Percentiles rank a stretch among this genome's conserved stretches.
phyloP scores from a whole-genome alignment of 2,113 vertebrate species.

The Pogonocichla stellata region DNA sequence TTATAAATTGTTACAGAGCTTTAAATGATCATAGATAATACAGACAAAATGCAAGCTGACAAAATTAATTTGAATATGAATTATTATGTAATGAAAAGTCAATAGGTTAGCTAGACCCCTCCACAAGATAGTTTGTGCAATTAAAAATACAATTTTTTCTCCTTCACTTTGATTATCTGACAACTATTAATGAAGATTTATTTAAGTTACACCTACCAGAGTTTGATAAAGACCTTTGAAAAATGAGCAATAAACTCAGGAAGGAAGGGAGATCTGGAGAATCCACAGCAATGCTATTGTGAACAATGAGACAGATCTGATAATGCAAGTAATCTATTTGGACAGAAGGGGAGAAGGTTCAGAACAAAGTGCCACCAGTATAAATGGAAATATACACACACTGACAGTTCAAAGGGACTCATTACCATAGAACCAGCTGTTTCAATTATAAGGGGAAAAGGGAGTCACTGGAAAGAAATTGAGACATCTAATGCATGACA shows the following conservation, averaged over 20 bases:
- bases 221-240: background rate
- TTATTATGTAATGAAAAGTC: background rate
- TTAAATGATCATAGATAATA: background rate
- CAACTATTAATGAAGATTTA: background rate
- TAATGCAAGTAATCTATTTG: constrained; percentile 36
- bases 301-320: constrained; percentile 31
- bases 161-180: background rate
- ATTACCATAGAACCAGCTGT: constrained; percentile 41
- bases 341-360: constrained; percentile 48
- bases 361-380: constrained; percentile 35
- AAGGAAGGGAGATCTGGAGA: background rate
- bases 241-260: background rate
- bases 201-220: background rate
- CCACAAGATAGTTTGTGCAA: background rate
- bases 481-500: background rate
- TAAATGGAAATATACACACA: constrained; percentile 46
- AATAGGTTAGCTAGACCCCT: background rate
- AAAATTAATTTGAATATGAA: constrained; percentile 25
- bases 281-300: background rate
- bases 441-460: constrained; percentile 13
- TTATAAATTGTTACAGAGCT: background rate
- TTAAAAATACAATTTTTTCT: background rate
- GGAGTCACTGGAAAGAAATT: background rate
- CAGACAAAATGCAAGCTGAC: constrained; percentile 7
- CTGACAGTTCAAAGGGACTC: constrained; percentile 46